phyloP scores from a whole-genome alignment of 2,113 vertebrate genomes.

The Onychostruthus taczanowskii region DNA sequence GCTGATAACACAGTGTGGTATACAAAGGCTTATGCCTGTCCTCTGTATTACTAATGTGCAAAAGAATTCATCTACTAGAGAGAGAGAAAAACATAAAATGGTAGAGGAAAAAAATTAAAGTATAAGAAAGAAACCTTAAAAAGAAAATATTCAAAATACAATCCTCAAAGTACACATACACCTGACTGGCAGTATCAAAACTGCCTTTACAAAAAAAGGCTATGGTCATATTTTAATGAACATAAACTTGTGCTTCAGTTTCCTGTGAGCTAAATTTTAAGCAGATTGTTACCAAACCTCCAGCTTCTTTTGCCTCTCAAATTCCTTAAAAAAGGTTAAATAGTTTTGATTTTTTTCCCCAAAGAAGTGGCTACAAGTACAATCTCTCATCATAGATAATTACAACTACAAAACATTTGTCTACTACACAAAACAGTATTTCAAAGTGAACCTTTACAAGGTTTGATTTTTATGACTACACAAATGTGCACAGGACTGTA shows the following conservation, averaged over 20 bases:
- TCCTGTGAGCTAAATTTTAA: background rate
- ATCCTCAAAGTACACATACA: background rate
- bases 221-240: background rate
- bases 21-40: background rate
- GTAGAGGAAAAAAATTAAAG: background rate
- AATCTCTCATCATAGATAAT: background rate
- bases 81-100: background rate
- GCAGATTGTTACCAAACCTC: background rate
- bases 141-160: background rate
- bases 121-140: background rate
- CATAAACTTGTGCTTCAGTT: background rate
- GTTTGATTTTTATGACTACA: background rate
- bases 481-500: background rate
- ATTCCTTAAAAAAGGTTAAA: background rate
- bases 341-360: fast-evolving
- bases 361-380: background rate
- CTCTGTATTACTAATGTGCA: background rate
- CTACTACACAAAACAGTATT: background rate
- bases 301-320: background rate
- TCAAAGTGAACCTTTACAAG: background rate
- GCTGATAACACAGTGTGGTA: background rate
- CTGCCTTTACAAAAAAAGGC: background rate
- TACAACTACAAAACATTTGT: background rate
- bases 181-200: background rate
- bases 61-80: background rate